Percentiles rank a stretch among this genome's conserved stretches.
phyloP scores from a whole-genome alignment of 2,797 vertebrate genomes.

The Alfaro cultratus region DNA sequence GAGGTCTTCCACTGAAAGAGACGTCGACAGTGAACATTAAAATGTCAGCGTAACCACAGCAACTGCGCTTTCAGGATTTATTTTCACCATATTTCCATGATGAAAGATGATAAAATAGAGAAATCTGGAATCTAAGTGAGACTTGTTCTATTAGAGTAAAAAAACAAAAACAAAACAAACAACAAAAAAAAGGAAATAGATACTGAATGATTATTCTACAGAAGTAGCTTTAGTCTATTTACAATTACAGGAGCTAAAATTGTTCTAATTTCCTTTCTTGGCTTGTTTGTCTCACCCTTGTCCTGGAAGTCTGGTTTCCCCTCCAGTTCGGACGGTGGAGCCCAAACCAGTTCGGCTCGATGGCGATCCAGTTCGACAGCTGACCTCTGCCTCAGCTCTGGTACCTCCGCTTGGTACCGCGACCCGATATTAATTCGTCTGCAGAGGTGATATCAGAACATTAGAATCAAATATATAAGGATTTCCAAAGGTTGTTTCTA shows the following conservation, averaged over 20 bases:
- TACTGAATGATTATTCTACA: background rate
- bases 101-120: background rate
- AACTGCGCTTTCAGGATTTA: background rate
- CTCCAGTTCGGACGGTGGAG: slow-evolving; percentile 83
- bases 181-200: too few relatives aligned
- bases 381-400: slow-evolving; percentile 84
- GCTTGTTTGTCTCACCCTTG: slow-evolving; percentile 78
- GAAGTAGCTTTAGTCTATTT: background rate
- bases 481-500: background rate
- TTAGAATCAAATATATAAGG: background rate
- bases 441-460: slow-evolving; percentile 18
- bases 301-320: slow-evolving; percentile 80
- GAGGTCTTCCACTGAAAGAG: slow-evolving; percentile 83
- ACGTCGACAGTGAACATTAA: background rate
- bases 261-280: background rate
- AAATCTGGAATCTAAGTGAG: background rate
- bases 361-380: slow-evolving; percentile 86
- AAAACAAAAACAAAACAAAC: too few relatives aligned
- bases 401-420: slow-evolving; percentile 96
- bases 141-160: background rate
- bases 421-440: slow-evolving; percentile 97
- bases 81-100: background rate
- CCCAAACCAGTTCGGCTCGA: slow-evolving; percentile 91
- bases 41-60: background rate
- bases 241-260: background rate